These are phyloP conservation scores for Drosophila murphyi DNA, from an alignment of 1,140 invertebrate genomes.

Conservation along the genomic window DNA sequence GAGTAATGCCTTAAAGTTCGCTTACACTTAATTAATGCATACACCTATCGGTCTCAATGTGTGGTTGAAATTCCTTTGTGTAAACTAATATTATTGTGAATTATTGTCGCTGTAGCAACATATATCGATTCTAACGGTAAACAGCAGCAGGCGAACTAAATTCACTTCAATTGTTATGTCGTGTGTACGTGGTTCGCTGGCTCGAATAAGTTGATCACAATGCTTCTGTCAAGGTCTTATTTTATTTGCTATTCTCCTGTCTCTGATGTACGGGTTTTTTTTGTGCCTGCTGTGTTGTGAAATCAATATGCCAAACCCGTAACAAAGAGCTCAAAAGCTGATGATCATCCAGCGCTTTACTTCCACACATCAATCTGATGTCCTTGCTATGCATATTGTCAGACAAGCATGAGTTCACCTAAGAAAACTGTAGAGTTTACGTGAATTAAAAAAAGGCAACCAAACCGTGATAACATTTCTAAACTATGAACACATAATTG, in stretches of 20 bases:
- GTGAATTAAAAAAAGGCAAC: too few relatives aligned
- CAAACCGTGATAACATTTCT: not conserved
- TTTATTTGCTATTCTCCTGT: not conserved
- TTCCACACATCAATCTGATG: not conserved
- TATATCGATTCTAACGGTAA: slow-evolving; percentile 6
- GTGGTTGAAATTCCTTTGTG: slow-evolving; percentile 49
- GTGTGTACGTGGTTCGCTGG: slow-evolving; percentile 15
- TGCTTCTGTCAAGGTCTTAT: not conserved
- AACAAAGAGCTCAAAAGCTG: slow-evolving; percentile 43
- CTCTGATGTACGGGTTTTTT: slow-evolving; percentile 6
- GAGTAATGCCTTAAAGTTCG: slow-evolving; percentile 74
- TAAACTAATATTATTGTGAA: slow-evolving; percentile 62
- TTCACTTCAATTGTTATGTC: not conserved
- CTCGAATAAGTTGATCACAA: not conserved
- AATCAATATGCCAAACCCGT: slow-evolving; percentile 60
- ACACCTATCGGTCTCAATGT: slow-evolving; percentile 12
- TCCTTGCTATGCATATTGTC: not conserved
- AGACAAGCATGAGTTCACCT: slow-evolving; percentile 33
- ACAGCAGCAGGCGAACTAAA: too few relatives aligned
- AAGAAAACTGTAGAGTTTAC: slow-evolving; percentile 19
- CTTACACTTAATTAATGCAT: slow-evolving; percentile 72
- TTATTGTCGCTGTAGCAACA: slow-evolving; percentile 10
- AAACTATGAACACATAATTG: not conserved
- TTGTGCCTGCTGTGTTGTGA: slow-evolving; percentile 47
- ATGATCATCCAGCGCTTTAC: slow-evolving; percentile 24